Evolutionary conservation across 2,113 vertebrate species (phyloP).

Genomic region (Strix uralensis): DNA sequence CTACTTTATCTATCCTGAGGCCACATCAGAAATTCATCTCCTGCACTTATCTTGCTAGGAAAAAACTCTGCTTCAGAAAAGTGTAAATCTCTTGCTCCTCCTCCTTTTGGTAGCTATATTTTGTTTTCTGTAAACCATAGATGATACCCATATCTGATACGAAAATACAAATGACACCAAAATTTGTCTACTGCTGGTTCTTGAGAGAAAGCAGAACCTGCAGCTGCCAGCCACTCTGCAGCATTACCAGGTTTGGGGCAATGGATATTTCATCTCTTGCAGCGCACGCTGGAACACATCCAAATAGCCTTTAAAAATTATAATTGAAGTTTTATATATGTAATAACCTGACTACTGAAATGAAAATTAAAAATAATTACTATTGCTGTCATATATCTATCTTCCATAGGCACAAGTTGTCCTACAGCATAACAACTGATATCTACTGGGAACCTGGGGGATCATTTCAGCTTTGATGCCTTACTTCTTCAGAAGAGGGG

Average conservation of each 20-base stretch:
- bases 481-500: not conserved
- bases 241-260: not conserved
- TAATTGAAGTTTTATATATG: constrained; percentile 35
- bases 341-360: constrained; percentile 3
- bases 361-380: constrained; percentile 20
- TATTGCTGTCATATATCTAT: not conserved
- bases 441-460: not conserved
- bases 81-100: not conserved
- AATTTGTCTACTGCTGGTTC: not conserved
- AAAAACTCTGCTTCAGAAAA: not conserved
- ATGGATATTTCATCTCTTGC: not conserved
- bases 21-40: not conserved
- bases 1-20: not conserved
- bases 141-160: not conserved
- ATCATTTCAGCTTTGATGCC: not conserved
- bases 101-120: not conserved
- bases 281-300: not conserved
- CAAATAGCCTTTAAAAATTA: constrained; percentile 19
- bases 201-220: not conserved
- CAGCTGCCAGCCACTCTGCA: not conserved
- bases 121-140: not conserved
- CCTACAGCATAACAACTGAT: not conserved
- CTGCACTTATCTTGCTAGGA: not conserved
- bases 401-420: not conserved
- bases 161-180: not conserved